Base-by-base conservation (phyloP, 92 coral and sea anemone genomes). In the Palythoa grandis region DNA sequence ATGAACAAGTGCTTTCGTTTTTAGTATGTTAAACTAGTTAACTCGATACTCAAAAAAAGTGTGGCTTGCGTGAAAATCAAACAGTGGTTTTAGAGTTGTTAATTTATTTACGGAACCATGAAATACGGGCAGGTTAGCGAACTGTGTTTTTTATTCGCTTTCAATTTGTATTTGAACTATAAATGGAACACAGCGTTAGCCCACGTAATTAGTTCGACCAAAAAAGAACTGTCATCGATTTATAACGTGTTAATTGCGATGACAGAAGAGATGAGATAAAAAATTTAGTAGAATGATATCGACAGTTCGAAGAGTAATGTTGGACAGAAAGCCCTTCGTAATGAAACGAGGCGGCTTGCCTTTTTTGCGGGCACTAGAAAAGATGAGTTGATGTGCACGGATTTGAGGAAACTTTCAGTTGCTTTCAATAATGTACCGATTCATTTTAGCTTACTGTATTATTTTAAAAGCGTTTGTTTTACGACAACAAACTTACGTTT, bases 101-200 rank as follows among this genome's bases (percentile, higher is more conserved):
- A 20, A 58, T 61, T 13, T 48, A 78, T 39, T 63, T 60, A 43
- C 70, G 73, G 84, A 80, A 65, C 85, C 74, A 80, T 80, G 85
- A 80, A 52, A 66, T 22, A 17, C n/a, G n/a, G n/a, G 25, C 85
- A 80, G 75, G 85, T 80, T 67, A 67, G 85, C 74, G 38, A 23
- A 29, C 43, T 53, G 85, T 67, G 75, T 80, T 22, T 63, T 40
- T 63, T 6, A 63, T 5, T 43, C 50, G 50, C 50, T 43, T 43
- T 43, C 61, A 56, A 56, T 56, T 56, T 56, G 61, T 56, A 56
- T 56, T 52, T 52, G 16, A 56, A 56, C 61, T 5, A 56, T 56
- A 56, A 56, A 56, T 56, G 61, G 14, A 10, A 56, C 61, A 12
- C 16, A 56, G 61, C 61, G 4, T 56, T 56, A 12, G 14, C 8